Percentiles rank a stretch among this genome's conserved stretches.
Evolutionary conservation across 2,888 invertebrate species (phyloP).

Genomic region (Melieria omissa): DNA sequence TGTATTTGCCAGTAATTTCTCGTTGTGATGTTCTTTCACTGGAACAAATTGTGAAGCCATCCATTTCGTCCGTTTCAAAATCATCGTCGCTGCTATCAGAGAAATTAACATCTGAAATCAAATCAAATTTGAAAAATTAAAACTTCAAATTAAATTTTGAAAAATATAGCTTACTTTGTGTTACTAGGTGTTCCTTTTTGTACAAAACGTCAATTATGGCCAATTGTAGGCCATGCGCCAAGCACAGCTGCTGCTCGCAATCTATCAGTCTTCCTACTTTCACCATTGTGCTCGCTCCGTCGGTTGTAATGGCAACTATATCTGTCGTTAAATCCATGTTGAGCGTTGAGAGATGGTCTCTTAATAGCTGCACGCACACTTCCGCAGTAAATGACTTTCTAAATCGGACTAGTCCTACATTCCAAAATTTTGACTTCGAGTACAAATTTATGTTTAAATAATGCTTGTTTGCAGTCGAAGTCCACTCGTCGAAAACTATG

Average conservation of each 20-base stretch:
- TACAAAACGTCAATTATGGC: conserved; percentile 21
- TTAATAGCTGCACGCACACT: conserved; percentile 15
- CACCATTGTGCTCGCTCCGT: conserved; percentile 24
- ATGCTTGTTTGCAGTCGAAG: no score
- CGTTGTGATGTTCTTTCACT: no score
- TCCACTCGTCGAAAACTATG: no score
- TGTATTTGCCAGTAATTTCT: no score
- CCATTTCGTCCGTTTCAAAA: no score
- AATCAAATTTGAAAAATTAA: neutral
- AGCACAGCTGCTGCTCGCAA: conserved; percentile 16
- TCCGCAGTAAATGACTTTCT: conserved; percentile 25
- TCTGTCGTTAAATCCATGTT: conserved; percentile 13
- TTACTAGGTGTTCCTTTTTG: neutral
- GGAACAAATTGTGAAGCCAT: no score
- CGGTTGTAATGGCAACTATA: conserved; percentile 26
- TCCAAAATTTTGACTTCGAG: conserved; percentile 2
- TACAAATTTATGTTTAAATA: neutral
- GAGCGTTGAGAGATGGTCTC: neutral
- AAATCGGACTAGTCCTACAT: conserved; percentile 12
- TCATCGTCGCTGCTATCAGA: no score
- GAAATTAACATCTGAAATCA: no score
- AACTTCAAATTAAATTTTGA: no score
- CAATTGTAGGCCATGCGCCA: conserved; percentile 26
- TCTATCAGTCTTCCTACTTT: conserved; percentile 22
- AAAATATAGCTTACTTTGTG: neutral